Evolutionary conservation across 2,888 invertebrate genomes (phyloP).

Genomic region (Nemurella pictetii): DNA sequence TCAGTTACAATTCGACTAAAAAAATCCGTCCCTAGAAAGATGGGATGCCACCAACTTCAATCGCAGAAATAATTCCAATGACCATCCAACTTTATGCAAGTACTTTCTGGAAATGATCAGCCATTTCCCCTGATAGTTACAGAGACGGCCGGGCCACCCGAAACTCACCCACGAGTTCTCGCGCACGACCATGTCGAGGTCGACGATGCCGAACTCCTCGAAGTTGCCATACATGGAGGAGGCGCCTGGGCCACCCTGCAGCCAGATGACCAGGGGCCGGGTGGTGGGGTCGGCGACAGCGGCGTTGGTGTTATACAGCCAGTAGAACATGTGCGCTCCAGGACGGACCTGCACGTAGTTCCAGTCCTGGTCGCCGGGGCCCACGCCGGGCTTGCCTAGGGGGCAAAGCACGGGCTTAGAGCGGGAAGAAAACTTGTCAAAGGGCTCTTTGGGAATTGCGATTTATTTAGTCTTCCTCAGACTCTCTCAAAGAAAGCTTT

Average conservation of each 20-base stretch:
- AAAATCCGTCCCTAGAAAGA: too few relatives aligned
- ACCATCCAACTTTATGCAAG: too few relatives aligned
- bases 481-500: too few relatives aligned
- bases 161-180: constrained; percentile 72
- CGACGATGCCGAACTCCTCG: constrained; percentile 77
- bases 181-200: constrained; percentile 67
- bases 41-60: too few relatives aligned
- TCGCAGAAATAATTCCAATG: too few relatives aligned
- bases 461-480: too few relatives aligned
- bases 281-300: constrained; percentile 61
- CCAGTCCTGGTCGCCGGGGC: constrained; percentile 70
- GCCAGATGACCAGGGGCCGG: constrained; percentile 81
- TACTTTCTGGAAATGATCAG: too few relatives aligned
- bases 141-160: too few relatives aligned
- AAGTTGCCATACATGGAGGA: constrained; percentile 88
- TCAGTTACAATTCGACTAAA: too few relatives aligned
- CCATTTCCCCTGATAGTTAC: too few relatives aligned
- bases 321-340: constrained; percentile 84
- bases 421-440: too few relatives aligned
- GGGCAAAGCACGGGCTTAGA: not conserved
- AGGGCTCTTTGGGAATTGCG: too few relatives aligned
- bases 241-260: constrained; percentile 85
- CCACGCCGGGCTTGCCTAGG: constrained; percentile 53
- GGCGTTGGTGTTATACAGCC: constrained; percentile 78
- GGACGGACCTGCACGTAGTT: constrained; percentile 72